phyloP scores from a whole-genome alignment of 2,113 vertebrate genomes.

The Melozone crissalis region DNA sequence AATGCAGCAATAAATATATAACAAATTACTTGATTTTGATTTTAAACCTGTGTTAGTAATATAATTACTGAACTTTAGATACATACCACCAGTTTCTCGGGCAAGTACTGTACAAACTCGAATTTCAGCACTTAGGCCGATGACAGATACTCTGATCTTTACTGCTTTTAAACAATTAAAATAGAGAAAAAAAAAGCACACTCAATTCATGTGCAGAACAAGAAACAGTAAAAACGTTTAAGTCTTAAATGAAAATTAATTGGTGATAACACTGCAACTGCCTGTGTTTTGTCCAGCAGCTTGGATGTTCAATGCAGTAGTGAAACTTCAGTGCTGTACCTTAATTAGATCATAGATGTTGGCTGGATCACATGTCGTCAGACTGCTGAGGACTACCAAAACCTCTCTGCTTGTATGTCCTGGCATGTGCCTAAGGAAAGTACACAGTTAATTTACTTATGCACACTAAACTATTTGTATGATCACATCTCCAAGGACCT shows the following conservation, averaged over 20 bases:
- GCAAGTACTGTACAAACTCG: conserved; percentile 93
- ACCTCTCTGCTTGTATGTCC: conserved; percentile 95
- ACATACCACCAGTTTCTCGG: conserved; percentile 90
- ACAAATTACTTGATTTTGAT: background rate
- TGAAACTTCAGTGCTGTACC: conserved; percentile 68
- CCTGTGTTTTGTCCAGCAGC: background rate
- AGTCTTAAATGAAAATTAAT: background rate
- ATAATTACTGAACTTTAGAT: background rate
- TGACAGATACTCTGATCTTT: conserved; percentile 94
- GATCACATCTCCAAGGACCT: background rate
- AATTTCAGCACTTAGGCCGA: conserved; percentile 94
- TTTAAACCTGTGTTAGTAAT: background rate
- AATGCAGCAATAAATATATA: background rate
- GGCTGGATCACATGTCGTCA: conserved; percentile 95
- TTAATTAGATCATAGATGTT: conserved; percentile 96
- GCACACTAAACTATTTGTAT: background rate
- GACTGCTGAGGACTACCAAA: conserved; percentile 92
- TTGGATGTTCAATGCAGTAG: background rate
- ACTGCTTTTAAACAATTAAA: conserved; percentile 86
- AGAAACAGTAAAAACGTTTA: background rate
- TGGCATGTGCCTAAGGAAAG: conserved; percentile 90
- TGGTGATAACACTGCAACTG: background rate
- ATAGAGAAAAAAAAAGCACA: conserved; percentile 32
- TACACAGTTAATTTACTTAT: background rate
- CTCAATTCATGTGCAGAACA: background rate